A percentile compares a stretch with the other conserved stretches of the same genome.
Evolutionary conservation across 2,888 invertebrate genomes (phyloP).

Genomic region (Cheilosia vulpina): DNA sequence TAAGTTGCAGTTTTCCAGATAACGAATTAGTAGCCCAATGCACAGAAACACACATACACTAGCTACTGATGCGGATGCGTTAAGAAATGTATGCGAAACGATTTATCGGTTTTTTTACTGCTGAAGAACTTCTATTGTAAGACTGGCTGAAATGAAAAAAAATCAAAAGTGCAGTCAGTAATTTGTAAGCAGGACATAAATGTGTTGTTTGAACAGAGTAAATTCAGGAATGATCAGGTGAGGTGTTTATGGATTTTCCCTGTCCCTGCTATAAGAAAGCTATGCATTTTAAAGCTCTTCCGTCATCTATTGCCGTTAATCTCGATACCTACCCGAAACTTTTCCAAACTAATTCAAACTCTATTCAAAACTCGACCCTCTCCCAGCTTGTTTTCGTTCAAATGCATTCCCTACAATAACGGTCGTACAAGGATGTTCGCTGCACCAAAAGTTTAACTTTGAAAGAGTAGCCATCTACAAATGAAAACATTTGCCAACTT

Average conservation of each 20-base stretch:
- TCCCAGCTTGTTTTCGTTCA: no score
- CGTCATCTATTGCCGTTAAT: no score
- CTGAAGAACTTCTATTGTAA: constrained; percentile 50
- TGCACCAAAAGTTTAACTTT: no score
- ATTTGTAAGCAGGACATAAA: background rate
- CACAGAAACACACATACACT: constrained; percentile 31
- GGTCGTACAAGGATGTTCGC: no score
- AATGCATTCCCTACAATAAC: no score
- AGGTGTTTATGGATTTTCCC: no score
- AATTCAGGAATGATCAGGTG: no score
- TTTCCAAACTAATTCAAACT: background rate
- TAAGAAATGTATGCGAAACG: constrained; percentile 21
- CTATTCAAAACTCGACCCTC: background rate
- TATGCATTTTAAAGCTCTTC: no score
- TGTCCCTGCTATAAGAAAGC: no score
- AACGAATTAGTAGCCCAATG: constrained; percentile 45
- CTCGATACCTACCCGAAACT: background rate
- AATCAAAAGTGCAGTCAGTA: background rate
- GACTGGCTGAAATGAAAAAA: constrained; percentile 52
- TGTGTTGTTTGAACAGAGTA: no score
- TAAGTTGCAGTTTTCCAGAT: constrained; percentile 22
- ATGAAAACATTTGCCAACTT: no score
- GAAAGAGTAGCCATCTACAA: no score
- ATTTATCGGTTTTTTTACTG: constrained; percentile 26
- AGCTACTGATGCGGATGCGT: constrained; percentile 40